Conservation (phyloP, 2,888 invertebrate species). For the Chelonus formosanus region DNA sequence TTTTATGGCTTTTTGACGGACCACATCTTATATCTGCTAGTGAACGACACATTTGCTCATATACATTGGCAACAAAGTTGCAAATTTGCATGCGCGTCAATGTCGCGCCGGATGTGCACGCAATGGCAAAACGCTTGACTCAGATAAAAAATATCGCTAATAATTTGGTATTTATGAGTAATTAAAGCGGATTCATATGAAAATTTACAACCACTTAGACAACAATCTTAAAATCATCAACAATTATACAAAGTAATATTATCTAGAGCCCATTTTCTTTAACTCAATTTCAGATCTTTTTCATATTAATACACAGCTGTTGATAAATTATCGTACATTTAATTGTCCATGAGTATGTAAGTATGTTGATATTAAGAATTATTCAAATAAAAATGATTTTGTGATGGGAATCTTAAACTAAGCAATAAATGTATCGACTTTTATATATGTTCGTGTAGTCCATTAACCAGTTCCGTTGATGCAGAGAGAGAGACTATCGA, state of each 20-base stretch:
- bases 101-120: conserved; percentile 15
- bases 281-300: not conserved
- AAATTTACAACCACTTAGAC: conserved; percentile 17
- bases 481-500: conserved; percentile 13
- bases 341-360: not conserved
- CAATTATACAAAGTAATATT: conserved; percentile 21
- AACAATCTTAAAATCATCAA: conserved; percentile 18
- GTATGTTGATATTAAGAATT: conserved; percentile 15
- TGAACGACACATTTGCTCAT: conserved; percentile 48
- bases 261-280: conserved; percentile 4
- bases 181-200: conserved; percentile 32
- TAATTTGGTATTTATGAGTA: conserved; percentile 14
- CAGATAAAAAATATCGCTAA: conserved; percentile 21
- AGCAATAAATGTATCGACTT: conserved; percentile 41
- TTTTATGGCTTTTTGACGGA: conserved; percentile 58
- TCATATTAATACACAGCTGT: not conserved
- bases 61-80: conserved; percentile 58
- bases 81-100: conserved; percentile 57
- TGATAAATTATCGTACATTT: not conserved
- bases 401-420: conserved; percentile 38
- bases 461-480: conserved; percentile 38
- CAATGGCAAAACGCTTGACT: conserved; percentile 39
- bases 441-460: conserved; percentile 36
- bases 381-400: conserved; percentile 7
- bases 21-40: conserved; percentile 60